Percentiles rank a stretch among this genome's conserved stretches.
phyloP scores from a whole-genome alignment of 2,888 invertebrate genomes.

The Netelia virgata region DNA sequence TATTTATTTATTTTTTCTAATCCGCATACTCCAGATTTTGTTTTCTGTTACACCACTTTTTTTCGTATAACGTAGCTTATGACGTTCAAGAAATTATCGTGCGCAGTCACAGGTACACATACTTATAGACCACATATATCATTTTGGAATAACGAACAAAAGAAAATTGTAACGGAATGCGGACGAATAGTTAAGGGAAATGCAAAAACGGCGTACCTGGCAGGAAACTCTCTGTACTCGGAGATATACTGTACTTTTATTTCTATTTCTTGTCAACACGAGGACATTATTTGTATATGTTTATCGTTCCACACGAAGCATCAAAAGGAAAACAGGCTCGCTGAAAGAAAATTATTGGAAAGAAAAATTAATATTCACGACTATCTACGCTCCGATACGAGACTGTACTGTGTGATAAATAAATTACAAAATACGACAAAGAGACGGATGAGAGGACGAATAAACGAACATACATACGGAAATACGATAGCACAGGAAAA shows the following conservation, averaged over 20 bases:
- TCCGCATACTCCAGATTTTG: constrained; percentile 49
- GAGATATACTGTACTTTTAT: constrained; percentile 66
- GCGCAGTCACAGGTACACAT: constrained; percentile 28
- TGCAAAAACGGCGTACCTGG: constrained; percentile 63
- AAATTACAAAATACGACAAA: constrained; percentile 43
- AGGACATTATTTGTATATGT: constrained; percentile 35
- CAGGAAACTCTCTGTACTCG: constrained; percentile 68
- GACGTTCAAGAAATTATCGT: constrained; percentile 31
- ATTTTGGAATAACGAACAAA: constrained; percentile 52
- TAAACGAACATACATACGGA: constrained; percentile 9
- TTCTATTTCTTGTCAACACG: constrained; percentile 28
- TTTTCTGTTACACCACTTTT: constrained; percentile 65
- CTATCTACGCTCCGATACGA: constrained; percentile 34
- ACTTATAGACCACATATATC: constrained; percentile 16
- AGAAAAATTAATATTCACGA: constrained; percentile 35
- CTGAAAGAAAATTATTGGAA: constrained; percentile 34
- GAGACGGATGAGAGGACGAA: constrained; percentile 18
- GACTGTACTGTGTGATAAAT: constrained; percentile 60
- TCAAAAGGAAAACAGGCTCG: constrained; percentile 51
- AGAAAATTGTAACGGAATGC: constrained; percentile 49
- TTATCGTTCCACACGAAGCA: constrained; percentile 60
- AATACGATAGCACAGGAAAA: background rate
- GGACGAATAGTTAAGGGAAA: constrained; percentile 63
- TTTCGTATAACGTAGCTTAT: constrained; percentile 72
- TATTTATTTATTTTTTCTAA: constrained; percentile 25